Base-by-base conservation (phyloP, 1,140 invertebrate species). In the Drosophila kikkawai region DNA sequence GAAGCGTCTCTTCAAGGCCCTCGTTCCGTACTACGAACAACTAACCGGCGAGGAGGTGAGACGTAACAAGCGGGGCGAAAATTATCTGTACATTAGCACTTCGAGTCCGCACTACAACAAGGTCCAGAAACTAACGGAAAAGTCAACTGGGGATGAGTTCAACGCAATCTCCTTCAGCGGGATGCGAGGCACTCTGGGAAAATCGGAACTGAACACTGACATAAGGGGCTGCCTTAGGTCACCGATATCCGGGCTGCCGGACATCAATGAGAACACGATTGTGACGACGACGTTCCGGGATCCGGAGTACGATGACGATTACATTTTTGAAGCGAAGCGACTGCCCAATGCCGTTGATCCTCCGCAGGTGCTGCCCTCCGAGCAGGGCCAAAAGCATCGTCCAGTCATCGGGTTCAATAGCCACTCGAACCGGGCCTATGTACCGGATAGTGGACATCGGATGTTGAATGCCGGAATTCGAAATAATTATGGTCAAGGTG, bases 1-100 rank as follows among this genome's bases (percentile, higher is more conserved):
- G 93, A 95, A 95, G 48, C 94, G 99, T 71, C 94, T 99, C 22
- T 97, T 99, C 87, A 96, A 96, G 82, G 97, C 98, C 3, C 93
- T 99, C 19, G 94, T 96, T 73, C 95, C 95, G 6, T 97, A 97
- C 80, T 98, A 99, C 87, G 93, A 95, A 2, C 93, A 95, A 57
- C 93, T 99, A 36, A 97, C 97, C 1, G 93, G 95, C 42, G 97
- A 96, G 70, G 98, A 99, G 94, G 94, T 91, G 51, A 93, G 94
- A 82, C 94, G 96, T 50, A 96, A 96, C 91, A 93, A 95, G 57
- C 94, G 95, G 48, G 97, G 97, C 15, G 95, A 96, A 87, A 97
- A 98, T 91, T 94, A 95, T 22, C 91, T 98, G 37, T 99, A 98
- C 93, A 95, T 98, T 41, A 94, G 95, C 7, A 93, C 94, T 1